Conservation (phyloP, 2,888 invertebrate genomes). For the Papilio protenor region DNA sequence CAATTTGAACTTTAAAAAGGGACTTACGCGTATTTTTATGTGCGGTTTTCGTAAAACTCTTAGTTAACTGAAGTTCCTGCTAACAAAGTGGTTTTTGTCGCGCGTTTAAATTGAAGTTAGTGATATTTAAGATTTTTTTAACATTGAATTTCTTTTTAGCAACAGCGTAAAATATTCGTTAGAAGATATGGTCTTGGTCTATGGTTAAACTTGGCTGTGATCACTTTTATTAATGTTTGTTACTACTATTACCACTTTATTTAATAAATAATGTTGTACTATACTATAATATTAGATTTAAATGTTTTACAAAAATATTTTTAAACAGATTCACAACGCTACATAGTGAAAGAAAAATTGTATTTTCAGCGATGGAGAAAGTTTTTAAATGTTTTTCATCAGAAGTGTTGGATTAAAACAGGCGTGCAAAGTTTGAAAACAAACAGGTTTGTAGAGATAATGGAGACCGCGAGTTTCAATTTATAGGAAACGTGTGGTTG, state of each 20-base stretch:
- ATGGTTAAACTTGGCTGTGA: too few species aligned
- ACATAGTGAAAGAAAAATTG: background rate
- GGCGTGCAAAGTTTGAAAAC: slow-evolving; percentile 73
- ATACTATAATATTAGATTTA: too few species aligned
- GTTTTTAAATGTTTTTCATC: slow-evolving; percentile 24
- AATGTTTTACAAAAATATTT: background rate
- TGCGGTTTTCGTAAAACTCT: background rate
- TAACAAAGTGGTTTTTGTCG: background rate
- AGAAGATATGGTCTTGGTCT: too few species aligned
- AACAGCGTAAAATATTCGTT: background rate
- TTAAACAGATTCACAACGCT: background rate
- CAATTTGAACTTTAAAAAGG: slow-evolving; percentile 30
- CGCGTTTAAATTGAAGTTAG: background rate
- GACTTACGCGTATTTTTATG: background rate
- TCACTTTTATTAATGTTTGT: background rate
- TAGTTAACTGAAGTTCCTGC: background rate
- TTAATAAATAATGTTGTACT: too few species aligned
- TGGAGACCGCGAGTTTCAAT: slow-evolving; percentile 78
- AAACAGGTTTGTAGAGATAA: slow-evolving; percentile 78
- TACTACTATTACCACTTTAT: background rate
- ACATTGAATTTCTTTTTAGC: background rate
- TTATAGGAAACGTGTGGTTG: slow-evolving; percentile 79
- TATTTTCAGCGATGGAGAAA: slow-evolving; percentile 1
- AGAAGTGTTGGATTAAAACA: slow-evolving; percentile 53
- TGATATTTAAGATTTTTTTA: background rate